Evolutionary conservation across 2,113 vertebrate species (phyloP), one percentile per base, ranked within the genome.

Genomic region (Triplophysa tibetana): DNA sequence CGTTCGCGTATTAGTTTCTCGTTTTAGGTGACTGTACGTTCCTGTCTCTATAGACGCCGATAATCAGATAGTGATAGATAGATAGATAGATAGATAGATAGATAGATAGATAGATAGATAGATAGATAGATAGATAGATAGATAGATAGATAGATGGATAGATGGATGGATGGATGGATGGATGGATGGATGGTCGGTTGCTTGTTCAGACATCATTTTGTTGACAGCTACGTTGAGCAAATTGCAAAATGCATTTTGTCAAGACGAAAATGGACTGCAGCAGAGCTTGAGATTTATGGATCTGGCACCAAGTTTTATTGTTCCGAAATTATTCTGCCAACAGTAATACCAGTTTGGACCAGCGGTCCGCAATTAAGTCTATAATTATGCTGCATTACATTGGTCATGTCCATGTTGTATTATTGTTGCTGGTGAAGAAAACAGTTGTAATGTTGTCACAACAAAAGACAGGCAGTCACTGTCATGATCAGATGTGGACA

Each of bases 391-490:
- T 48, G 73, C 73, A 58, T 63, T 75, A 63, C 73, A 21, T 24
- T 45, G 69, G 16, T 24, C 50, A 33, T 70, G 52, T 17, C 43
- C 23, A 8, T 70, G 67, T 45, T 48, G 50, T 16, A 16, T 70
- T 45, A 61, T 61, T 74, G 56, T 61, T 24, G 43, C 70, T 61
- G 24, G 12, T 61, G 60, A 74, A 75, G 73, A 48, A 75, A 75
- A 75, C 73, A 74, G 8, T 17, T 56, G 21, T 19, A 75, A 48
- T 63, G 56, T 75, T 75, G 73, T 62, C 73, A 75, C 41, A 75
- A 75, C 38, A 75, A 62, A 75, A 5, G 50, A 50, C 26, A 63
- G 21, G 8, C 0, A 16, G 11, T 10, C 23, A 13, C 38, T 29
- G 13, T 48, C 21, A 26, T 74, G 72, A 61, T 62, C 72, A 62